Conservation (phyloP, 2,888 invertebrate genomes). For the Margaritifera margaritifera region DNA sequence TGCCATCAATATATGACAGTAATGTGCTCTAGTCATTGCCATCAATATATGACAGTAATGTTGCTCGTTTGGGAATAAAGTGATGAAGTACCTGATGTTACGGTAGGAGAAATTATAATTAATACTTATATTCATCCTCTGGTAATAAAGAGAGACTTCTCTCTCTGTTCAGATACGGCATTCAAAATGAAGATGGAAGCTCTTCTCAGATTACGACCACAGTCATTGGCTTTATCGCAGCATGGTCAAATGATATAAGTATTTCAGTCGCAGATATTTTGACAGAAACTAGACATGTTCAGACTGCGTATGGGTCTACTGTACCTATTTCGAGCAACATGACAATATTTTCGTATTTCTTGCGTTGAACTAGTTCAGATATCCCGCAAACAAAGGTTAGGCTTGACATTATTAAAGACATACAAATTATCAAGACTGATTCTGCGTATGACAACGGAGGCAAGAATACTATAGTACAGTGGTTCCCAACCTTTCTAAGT, state of each 20-base stretch:
- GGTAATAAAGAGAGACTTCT: slow-evolving; percentile 36
- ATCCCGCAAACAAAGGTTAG: slow-evolving; percentile 31
- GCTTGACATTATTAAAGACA: slow-evolving; percentile 30
- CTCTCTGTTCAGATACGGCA: slow-evolving; percentile 31
- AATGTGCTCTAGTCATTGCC: no score
- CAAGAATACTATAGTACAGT: slow-evolving; percentile 7
- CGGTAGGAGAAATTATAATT: slow-evolving; percentile 39
- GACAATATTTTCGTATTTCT: slow-evolving; percentile 31
- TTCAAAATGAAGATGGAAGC: slow-evolving; percentile 12
- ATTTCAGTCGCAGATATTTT: slow-evolving; percentile 31
- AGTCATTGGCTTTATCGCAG: slow-evolving; percentile 41
- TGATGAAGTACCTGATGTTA: slow-evolving; percentile 25
- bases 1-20: no score
- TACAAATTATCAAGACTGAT: slow-evolving; percentile 43
- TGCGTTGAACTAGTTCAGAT: slow-evolving; percentile 37
- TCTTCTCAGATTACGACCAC: slow-evolving; percentile 25
- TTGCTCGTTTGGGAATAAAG: no score
- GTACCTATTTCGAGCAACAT: slow-evolving; percentile 33
- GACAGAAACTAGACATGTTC: slow-evolving; percentile 23
- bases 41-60: no score
- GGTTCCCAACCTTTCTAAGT: no score
- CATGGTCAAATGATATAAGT: slow-evolving; percentile 39
- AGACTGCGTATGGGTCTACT: slow-evolving; percentile 41
- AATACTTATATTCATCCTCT: slow-evolving; percentile 46
- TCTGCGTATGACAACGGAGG: slow-evolving; percentile 42